Base-by-base conservation (phyloP, 2,888 invertebrate species). In the Drosophila robusta region DNA sequence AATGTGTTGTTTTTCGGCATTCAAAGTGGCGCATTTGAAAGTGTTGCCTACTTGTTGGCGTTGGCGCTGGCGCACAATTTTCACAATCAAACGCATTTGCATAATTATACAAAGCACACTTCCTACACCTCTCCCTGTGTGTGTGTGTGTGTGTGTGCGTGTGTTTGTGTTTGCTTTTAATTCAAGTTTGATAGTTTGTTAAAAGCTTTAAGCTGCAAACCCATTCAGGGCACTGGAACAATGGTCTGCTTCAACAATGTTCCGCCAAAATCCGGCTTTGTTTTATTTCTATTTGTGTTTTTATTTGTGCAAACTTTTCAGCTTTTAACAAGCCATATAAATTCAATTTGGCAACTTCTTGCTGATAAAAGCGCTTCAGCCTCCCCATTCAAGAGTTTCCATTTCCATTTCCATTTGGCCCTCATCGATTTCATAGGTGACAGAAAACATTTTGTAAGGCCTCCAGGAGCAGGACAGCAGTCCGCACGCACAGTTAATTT, bases 401-500 rank as follows among this genome's bases (percentile, higher is more conserved):
- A 64, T 72, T 34, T 34, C 4, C 34, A 34, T 34, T 34, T 34
- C 12, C 34, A 34, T 34, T 70, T 61, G 41, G 12, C 50, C 24
- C 26, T 73, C 81, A 86, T 89, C 89, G 86, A 89, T 86, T 89
- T 74, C 71, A 72, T 78, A 86, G 89, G 89, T 87, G 86, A 81
- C 89, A 87, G 29, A 81, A 76, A 72, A 14, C 61, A 71, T 32
- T 46, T 46, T 38, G 26, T 49, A 41, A 34, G 41, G 52, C 16
- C 24, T 11, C 41, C 22, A 22, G 16, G 16, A 24, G n/a, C n/a
- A n/a, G 24, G 11, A 24, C 18, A 18, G 18, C 18, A 18, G 18
- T 18, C 18, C 18, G 18, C 18, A 18, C 44, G 38, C 51, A 18
- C 49, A 50, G 54, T 71, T 80, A 74, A 85, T 84, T 78, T 77